phyloP scores from a whole-genome alignment of 2,797 vertebrate genomes.

The Pelobates cultripes region DNA sequence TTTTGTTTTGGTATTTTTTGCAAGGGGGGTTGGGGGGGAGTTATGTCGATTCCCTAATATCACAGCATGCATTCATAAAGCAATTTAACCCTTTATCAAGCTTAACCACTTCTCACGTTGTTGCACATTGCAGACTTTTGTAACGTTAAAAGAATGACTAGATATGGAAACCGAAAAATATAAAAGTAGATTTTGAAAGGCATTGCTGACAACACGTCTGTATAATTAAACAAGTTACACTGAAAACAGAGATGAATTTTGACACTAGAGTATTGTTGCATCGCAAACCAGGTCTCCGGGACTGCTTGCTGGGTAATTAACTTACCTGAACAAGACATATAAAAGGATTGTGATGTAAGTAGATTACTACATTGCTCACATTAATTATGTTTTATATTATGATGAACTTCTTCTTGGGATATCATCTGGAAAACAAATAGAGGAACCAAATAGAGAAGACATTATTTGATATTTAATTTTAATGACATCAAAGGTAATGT shows the following conservation, averaged over 20 bases:
- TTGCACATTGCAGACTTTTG: neutral
- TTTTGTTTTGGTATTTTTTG: too few species aligned
- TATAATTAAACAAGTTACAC: neutral
- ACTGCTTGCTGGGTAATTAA: neutral
- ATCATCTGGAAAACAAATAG: neutral
- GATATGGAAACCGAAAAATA: neutral
- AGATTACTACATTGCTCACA: conserved; percentile 1
- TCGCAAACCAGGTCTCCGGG: neutral
- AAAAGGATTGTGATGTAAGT: neutral
- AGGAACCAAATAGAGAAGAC: neutral
- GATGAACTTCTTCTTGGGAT: neutral
- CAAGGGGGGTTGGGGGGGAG: too few species aligned
- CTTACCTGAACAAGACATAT: neutral
- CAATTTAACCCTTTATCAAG: too few species aligned
- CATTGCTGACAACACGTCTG: neutral
- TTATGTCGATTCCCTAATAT: too few species aligned
- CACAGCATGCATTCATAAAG: too few species aligned
- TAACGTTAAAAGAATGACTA: neutral
- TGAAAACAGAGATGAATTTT: neutral
- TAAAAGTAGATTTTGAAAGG: neutral
- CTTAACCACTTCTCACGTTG: neutral
- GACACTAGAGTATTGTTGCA: neutral
- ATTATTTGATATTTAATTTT: neutral
- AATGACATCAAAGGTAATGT: neutral
- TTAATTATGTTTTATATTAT: neutral